Evolutionary conservation across 2,797 vertebrate species (phyloP), one percentile per base, ranked within the genome.

Genomic region (Halcyon leucocephala): DNA sequence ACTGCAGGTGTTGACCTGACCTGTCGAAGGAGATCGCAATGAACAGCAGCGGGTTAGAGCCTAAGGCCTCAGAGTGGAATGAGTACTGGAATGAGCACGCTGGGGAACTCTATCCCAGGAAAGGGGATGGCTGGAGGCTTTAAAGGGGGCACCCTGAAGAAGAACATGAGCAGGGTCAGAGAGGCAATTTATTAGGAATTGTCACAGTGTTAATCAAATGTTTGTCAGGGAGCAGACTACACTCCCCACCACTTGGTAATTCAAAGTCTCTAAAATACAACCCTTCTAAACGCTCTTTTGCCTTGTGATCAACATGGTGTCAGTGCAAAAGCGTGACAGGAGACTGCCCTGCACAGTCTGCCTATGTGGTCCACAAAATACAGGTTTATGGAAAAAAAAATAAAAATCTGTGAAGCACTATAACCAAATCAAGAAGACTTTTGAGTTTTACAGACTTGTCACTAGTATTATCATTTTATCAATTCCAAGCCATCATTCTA

Each of bases 1-100:
- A 72, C 39, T 24, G 74, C 95, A 94, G 93, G 95, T 95, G 95
- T 24, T 96, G 93, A 92, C 94, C 92, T 94, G 94, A 94, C 88
- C 94, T n/a, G 41, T 2, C 35, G 84, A 52, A 72, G 79, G 24
- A 9, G 37, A 35, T 12, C 3, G 9, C 42, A 80, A 22, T 0
- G 77, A 92, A 7, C 35, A 61, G 46, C 69, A 62, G 76, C 69
- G 66, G 17, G 35, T 85, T 7, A 48, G 28, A 70, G 92, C 93
- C 95, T 26, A 28, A 84, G 94, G 95, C 76, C 49, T 93, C 1
- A 0, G 42, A 5, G 0, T 13, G 67, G 85, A 88, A 46, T 7
- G 61, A 64, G n/a, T 0, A 4, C 0, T 13, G 67, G 85, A 88
- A 46, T 7, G 61, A 60, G 31, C 0, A 0, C 6, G 8, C 24